Percentiles rank a stretch among this genome's conserved stretches.
Conservation (phyloP, 2,888 invertebrate genomes). For the Tuta absoluta region DNA sequence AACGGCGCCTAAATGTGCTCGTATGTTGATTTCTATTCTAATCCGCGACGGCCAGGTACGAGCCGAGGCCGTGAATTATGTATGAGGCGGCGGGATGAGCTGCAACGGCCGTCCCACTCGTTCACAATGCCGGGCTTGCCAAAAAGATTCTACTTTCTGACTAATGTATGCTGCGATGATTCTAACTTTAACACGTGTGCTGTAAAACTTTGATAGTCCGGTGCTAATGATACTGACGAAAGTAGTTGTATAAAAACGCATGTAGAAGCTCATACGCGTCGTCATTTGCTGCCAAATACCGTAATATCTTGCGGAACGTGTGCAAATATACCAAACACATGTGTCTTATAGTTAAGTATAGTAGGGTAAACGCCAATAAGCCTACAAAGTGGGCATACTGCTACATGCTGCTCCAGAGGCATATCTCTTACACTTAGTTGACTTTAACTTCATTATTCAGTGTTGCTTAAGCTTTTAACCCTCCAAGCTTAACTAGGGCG, state of each 20-base stretch:
- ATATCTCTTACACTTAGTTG: constrained; percentile 3
- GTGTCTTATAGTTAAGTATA: too few relatives aligned
- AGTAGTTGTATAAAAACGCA: too few relatives aligned
- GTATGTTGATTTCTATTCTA: constrained; percentile 7
- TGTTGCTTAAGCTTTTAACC: neutral
- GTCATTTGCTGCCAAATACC: too few relatives aligned
- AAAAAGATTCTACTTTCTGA: neutral
- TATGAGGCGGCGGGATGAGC: constrained; percentile 8
- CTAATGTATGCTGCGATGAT: too few relatives aligned
- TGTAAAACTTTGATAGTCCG: too few relatives aligned
- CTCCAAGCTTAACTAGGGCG: neutral
- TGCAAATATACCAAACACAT: too few relatives aligned
- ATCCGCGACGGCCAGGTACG: constrained; percentile 5
- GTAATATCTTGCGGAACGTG: too few relatives aligned
- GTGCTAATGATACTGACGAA: too few relatives aligned
- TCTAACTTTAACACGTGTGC: too few relatives aligned
- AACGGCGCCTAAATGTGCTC: neutral
- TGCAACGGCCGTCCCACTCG: neutral
- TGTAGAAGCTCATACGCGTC: too few relatives aligned
- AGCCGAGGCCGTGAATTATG: neutral
- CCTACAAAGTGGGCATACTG: neutral
- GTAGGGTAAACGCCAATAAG: neutral
- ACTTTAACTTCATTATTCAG: neutral
- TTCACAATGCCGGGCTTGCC: neutral
- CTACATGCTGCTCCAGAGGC: neutral